A percentile compares a stretch with the other conserved stretches of the same genome.
These are phyloP conservation scores for Platygyra sinensis DNA, from an alignment of 64 coral and sea anemone species.

Conservation along the genomic window DNA sequence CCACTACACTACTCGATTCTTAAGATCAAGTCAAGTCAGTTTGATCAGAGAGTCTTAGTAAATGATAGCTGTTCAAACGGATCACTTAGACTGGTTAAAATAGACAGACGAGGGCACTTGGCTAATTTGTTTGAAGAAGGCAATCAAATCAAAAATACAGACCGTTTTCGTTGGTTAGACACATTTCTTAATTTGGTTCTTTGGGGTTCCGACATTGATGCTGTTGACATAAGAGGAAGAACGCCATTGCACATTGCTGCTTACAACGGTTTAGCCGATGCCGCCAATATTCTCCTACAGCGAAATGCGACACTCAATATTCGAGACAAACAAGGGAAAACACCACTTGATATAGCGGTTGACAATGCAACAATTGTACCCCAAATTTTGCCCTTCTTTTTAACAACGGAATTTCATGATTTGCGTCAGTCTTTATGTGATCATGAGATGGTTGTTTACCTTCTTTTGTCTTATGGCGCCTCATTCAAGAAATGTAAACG, in stretches of 20 bases:
- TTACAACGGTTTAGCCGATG: not conserved
- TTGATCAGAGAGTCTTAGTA: not conserved
- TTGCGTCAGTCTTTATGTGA: not conserved
- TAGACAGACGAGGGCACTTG: not conserved
- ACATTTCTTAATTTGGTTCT: not conserved
- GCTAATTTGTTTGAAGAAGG: no score
- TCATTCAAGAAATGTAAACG: not conserved
- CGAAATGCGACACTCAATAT: not conserved
- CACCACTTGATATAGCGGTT: conserved; percentile 14
- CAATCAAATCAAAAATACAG: not conserved
- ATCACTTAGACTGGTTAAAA: not conserved
- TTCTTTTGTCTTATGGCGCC: not conserved
- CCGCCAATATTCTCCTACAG: not conserved
- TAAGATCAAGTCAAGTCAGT: not conserved
- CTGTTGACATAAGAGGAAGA: not conserved
- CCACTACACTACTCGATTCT: not conserved
- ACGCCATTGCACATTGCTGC: conserved; percentile 36
- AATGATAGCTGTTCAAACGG: not conserved
- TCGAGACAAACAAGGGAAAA: conserved; percentile 3
- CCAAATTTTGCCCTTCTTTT: no score
- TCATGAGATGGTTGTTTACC: not conserved
- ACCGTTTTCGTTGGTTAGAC: not conserved
- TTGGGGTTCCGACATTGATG: not conserved
- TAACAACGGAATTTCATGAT: not conserved
- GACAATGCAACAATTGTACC: conserved; percentile 30